Base-by-base conservation (phyloP, 2,888 invertebrate genomes). In the Amblyteles armatorius region DNA sequence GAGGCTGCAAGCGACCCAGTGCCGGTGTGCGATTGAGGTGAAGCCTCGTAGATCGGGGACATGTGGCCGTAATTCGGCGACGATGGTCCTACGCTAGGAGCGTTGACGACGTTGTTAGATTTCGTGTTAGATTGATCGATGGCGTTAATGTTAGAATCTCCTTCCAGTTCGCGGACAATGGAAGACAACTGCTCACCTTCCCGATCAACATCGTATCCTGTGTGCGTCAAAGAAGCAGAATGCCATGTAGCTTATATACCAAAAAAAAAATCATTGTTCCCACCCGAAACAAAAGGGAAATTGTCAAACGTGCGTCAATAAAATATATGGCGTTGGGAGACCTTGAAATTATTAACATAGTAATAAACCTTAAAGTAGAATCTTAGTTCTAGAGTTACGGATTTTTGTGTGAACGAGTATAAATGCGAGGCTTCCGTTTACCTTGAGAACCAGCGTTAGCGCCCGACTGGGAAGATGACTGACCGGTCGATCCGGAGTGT, bases 71-170 rank as follows among this genome's bases (percentile, higher is more conserved):
- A 80, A 76, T 65, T 16, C 52, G 76, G 76, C 52, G 79, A 44
- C 44, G 44, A 11, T 13, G 50, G 48, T 40, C 48, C 69, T 36
- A 22, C 19, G 36, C 76, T 82, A 68, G 50, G 40, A n/a, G 73
- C 67, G 63, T 65, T 77, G 63, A 63, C 52, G 22, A 67, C 55
- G 72, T 67, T 48, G 78, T 85, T 79, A 77, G 81, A 71, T 83
- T 86, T 87, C 57, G 83, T 84, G 77, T 88, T 88, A 57, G 86
- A 80, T 6, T 81, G 55, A 1, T 86, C 79, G 36, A 87, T 84
- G 78, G 63, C 80, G 77, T 85, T 85, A 83, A 26, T 80, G 80
- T 85, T 76, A 80, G 79, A 68, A 19, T 57, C 36, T 60, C 73
- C 71, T 57, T n/a, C 57, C 40, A 50, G 68, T 83, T 80, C 85